Conservation (phyloP, 2,888 invertebrate species). For the Drosophila macrospina region DNA sequence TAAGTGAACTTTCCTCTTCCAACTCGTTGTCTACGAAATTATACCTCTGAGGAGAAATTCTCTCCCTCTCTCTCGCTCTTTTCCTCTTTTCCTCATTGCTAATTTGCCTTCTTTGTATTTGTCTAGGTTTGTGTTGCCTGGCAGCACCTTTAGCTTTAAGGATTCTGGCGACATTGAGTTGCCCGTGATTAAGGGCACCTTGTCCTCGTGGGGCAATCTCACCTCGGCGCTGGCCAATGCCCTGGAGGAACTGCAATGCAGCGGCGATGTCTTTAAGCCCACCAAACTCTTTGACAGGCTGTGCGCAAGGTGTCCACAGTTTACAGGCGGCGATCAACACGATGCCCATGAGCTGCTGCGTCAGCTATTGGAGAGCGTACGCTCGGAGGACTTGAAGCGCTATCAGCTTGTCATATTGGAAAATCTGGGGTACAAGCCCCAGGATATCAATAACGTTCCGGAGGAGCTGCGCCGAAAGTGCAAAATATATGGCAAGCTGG, state of each 20-base stretch:
- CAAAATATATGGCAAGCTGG: conserved; percentile 93
- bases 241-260: conserved; percentile 89
- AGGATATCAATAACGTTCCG: conserved; percentile 91
- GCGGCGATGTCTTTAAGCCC: conserved; percentile 88
- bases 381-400: conserved; percentile 91
- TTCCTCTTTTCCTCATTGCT: no score
- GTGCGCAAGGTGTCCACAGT: conserved; percentile 91
- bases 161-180: conserved; percentile 87
- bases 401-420: conserved; percentile 93
- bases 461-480: conserved; percentile 91
- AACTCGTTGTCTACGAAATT: neutral
- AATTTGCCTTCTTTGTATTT: no score
- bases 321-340: conserved; percentile 97
- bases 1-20: conserved; percentile 53
- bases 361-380: conserved; percentile 94
- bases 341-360: conserved; percentile 98
- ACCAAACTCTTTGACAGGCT: conserved; percentile 88
- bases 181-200: conserved; percentile 88
- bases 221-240: conserved; percentile 90
- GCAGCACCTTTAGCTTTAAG: conserved; percentile 88
- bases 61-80: neutral
- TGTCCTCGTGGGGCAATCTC: conserved; percentile 90
- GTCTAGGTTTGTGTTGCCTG: conserved; percentile 89
- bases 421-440: conserved; percentile 90
- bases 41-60: neutral